Conservation (phyloP, 2,113 vertebrate genomes). For the Okapia johnstoni region DNA sequence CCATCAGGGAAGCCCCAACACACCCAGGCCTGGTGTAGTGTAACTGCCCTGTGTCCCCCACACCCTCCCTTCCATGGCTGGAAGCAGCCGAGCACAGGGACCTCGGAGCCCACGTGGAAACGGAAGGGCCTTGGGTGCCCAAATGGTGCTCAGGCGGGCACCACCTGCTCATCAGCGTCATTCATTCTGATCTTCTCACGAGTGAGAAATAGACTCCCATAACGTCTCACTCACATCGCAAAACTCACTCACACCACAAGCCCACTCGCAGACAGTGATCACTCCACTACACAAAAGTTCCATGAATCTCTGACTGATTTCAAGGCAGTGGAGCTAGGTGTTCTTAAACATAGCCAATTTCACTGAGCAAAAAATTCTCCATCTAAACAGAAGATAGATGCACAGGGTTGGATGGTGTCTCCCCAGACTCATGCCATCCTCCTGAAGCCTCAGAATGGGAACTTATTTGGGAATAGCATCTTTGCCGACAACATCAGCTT, state of each 20-base stretch:
- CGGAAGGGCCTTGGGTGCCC: neutral
- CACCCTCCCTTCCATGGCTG: neutral
- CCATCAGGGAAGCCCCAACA: neutral
- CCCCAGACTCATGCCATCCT: neutral
- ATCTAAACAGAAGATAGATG: neutral
- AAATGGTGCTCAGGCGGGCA: neutral
- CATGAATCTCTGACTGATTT: neutral
- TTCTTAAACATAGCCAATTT: neutral
- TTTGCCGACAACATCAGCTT: neutral
- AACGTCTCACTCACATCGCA: neutral
- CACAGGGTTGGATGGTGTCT: neutral
- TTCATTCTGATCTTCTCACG: neutral
- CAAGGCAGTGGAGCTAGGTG: neutral
- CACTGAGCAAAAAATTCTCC: neutral
- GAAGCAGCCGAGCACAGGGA: neutral
- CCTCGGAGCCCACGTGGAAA: too few species aligned
- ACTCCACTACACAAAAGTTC: neutral
- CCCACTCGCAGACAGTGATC: neutral
- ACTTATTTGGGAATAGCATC: neutral
- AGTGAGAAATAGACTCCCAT: neutral
- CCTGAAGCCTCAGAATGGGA: neutral
- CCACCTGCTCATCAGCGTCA: neutral
- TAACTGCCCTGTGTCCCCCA: rapidly evolving
- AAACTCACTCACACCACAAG: neutral
- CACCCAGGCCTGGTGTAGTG: rapidly evolving